Evolutionary conservation across 2,888 invertebrate species (phyloP).

Genomic region (Amblyteles armatorius): DNA sequence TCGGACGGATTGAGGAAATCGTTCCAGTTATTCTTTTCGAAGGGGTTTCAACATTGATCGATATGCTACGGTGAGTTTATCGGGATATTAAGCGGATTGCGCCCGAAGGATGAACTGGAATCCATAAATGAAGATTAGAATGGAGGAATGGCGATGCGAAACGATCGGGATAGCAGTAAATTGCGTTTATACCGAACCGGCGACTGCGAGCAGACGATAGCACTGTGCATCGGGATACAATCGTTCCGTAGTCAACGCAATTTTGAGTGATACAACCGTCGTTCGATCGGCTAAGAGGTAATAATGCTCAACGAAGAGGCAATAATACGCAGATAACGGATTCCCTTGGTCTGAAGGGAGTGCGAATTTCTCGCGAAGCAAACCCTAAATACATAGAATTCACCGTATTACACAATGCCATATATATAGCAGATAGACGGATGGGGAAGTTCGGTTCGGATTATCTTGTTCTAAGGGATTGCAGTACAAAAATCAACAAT

Average conservation of each 20-base stretch:
- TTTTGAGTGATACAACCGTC: slow-evolving; percentile 12
- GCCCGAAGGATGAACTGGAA: slow-evolving; percentile 8
- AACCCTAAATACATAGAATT: background rate
- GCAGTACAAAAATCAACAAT: too few species aligned
- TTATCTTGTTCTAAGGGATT: background rate
- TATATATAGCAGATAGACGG: background rate
- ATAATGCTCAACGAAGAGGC: slow-evolving; percentile 25
- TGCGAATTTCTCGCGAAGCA: background rate
- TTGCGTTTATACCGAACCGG: slow-evolving; percentile 10
- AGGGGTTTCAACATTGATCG: slow-evolving; percentile 1
- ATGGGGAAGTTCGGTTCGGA: background rate
- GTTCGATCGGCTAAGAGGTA: slow-evolving; percentile 32
- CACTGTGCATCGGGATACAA: background rate
- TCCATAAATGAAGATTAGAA: slow-evolving; percentile 40
- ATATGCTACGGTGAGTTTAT: slow-evolving; percentile 5
- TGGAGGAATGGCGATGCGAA: slow-evolving; percentile 21
- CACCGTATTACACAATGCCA: background rate
- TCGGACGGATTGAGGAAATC: background rate
- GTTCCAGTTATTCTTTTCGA: background rate
- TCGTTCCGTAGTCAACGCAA: slow-evolving; percentile 1
- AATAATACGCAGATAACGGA: slow-evolving; percentile 43
- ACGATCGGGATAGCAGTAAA: slow-evolving; percentile 38
- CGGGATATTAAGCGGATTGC: background rate
- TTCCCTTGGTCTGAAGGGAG: background rate
- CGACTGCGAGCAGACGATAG: slow-evolving; percentile 17